Percentiles rank a stretch among this genome's conserved stretches.
Conservation (phyloP, 2,113 vertebrate genomes). For the Albula goreensis region DNA sequence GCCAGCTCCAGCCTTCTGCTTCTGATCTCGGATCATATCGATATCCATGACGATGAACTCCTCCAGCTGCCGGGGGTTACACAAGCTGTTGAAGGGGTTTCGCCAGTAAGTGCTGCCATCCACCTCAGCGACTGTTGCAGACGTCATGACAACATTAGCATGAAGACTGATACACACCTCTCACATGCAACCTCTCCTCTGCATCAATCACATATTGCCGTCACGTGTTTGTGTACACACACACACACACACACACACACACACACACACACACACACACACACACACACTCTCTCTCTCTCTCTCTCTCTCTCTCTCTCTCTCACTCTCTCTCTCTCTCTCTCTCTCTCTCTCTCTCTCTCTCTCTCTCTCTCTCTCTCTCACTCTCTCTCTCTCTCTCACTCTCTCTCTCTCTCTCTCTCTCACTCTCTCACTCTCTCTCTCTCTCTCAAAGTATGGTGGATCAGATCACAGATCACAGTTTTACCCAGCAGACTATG, state of each 20-base stretch:
- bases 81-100: conserved; percentile 87
- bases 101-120: conserved; percentile 91
- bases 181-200: background rate
- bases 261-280: background rate
- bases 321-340: too few species aligned
- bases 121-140: conserved; percentile 84
- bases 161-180: background rate
- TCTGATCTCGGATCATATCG: conserved; percentile 75
- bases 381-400: too few species aligned
- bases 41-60: conserved; percentile 94
- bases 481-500: background rate
- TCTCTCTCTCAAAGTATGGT: background rate
- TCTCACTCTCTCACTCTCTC: background rate
- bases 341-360: background rate
- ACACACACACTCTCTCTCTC: background rate
- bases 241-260: background rate
- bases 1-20: conserved; percentile 82
- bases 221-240: background rate
- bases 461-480: background rate
- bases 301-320: too few species aligned
- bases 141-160: conserved; percentile 6
- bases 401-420: too few species aligned
- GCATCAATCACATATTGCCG: background rate
- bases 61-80: conserved; percentile 85
- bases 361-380: background rate